Evolutionary conservation across 2,888 invertebrate genomes (phyloP).

Genomic region (Gortyna flavago): DNA sequence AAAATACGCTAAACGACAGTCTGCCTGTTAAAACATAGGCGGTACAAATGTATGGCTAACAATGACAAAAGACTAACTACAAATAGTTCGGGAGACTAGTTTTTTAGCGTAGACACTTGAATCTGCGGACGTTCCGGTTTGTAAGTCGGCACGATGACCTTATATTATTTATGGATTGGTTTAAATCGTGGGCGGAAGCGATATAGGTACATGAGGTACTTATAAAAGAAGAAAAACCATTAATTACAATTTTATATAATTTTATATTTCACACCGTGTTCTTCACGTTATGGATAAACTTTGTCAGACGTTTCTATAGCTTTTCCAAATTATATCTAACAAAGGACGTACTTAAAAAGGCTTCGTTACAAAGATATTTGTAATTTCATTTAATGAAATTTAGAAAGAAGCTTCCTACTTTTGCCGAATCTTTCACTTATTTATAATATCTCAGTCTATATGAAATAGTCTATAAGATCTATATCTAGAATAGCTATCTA

Average conservation of each 20-base stretch:
- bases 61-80: slow-evolving; percentile 72
- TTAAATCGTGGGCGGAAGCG: slow-evolving; percentile 73
- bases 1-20: background rate
- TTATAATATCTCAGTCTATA: slow-evolving; percentile 23
- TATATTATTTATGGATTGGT: slow-evolving; percentile 82
- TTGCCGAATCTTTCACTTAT: no score
- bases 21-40: slow-evolving; percentile 11
- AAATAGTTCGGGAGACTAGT: slow-evolving; percentile 81
- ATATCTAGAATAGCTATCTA: no score
- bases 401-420: no score
- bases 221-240: background rate
- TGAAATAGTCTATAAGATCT: no score
- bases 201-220: slow-evolving; percentile 18
- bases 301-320: no score
- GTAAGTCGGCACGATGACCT: slow-evolving; percentile 88
- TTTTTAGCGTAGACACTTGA: slow-evolving; percentile 84
- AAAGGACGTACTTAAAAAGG: no score
- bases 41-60: slow-evolving; percentile 64
- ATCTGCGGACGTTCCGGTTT: slow-evolving; percentile 88
- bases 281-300: no score
- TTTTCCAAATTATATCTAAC: no score
- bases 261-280: no score
- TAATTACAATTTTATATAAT: background rate
- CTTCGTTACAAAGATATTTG: no score
- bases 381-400: no score